A percentile compares a stretch with the other conserved stretches of the same genome.
phyloP scores from a whole-genome alignment of 2,113 vertebrate species.

The Ascaphus truei region DNA sequence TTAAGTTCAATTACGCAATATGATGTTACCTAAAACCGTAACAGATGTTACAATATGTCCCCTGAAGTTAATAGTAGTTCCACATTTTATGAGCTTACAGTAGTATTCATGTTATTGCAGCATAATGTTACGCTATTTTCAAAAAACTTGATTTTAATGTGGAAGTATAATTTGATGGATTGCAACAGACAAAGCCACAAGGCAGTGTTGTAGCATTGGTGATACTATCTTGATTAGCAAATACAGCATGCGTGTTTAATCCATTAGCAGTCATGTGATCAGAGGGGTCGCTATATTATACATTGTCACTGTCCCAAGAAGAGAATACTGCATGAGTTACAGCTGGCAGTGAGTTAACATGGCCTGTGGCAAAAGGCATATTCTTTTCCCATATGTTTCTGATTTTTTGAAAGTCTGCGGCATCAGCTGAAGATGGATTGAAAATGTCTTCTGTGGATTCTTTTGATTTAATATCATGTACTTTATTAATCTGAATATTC shows the following conservation, averaged over 20 bases:
- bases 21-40: no score
- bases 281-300: not conserved
- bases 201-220: not conserved
- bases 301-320: not conserved
- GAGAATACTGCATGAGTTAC: constrained; percentile 33
- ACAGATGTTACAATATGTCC: no score
- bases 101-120: no score
- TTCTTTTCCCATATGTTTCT: constrained; percentile 12
- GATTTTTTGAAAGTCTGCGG: constrained; percentile 36
- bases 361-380: not conserved
- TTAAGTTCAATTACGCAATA: no score
- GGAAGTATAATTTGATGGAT: not conserved
- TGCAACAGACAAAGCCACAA: not conserved
- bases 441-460: constrained; percentile 50
- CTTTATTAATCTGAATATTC: constrained; percentile 66
- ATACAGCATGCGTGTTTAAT: not conserved
- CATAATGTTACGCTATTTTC: no score
- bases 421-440: not conserved
- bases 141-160: no score
- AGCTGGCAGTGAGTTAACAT: constrained; percentile 4
- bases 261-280: not conserved
- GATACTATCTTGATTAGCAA: not conserved
- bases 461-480: constrained; percentile 60
- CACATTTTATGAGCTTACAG: no score
- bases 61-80: no score